Base-by-base conservation (phyloP, 2,888 invertebrate species). In the Lasioglossum leucozonium region DNA sequence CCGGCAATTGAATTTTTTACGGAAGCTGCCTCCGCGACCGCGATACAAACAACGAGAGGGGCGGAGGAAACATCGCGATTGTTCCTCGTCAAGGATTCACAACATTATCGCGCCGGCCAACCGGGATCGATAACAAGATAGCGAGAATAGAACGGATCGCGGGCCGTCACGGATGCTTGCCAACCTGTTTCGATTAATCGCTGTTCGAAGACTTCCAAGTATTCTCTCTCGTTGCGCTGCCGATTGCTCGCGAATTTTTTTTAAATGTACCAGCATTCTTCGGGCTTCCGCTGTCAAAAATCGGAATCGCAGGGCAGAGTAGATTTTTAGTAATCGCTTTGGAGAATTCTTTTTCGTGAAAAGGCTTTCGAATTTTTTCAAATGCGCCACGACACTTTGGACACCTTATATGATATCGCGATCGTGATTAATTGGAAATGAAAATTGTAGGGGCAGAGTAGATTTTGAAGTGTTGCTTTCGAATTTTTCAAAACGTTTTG, bases 1-100 rank as follows among this genome's bases (percentile, higher is more conserved):
- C 72, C 65, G 76, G 84, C 75, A 72, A 73, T 79, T 76, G 72
- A 37, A 76, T 84, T 84, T 73, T 79, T 76, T 40, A 42, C 72
- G 67, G 44, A 42, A 55, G 76, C 18, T 65, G 69, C 75, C 65
- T 67, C 67, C 26, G 44, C 37, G 73, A n/a, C 34, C 44, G 58
- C 47, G 67, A 34, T 34, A 42, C 65, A 65, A n/a, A 34, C 22
- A 30, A 34, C 44, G 5, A 47, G 5, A 47, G 34, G 30, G 30
- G 37, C 58, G 30, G 42, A 51, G 40, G 37, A 69, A 40, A 37
- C 40, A 44, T 26, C 67, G 67, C 67, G 67, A 67, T 67, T 67
- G 67, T 67, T 67, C 34, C 22, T 22, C 34, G 67, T 34, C 67
- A 67, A 67, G 67, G 67, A 67, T 67, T 67, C 22, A 37, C 67